Conservation (phyloP, 1,140 invertebrate species). For the Mactra quadrangularis region DNA sequence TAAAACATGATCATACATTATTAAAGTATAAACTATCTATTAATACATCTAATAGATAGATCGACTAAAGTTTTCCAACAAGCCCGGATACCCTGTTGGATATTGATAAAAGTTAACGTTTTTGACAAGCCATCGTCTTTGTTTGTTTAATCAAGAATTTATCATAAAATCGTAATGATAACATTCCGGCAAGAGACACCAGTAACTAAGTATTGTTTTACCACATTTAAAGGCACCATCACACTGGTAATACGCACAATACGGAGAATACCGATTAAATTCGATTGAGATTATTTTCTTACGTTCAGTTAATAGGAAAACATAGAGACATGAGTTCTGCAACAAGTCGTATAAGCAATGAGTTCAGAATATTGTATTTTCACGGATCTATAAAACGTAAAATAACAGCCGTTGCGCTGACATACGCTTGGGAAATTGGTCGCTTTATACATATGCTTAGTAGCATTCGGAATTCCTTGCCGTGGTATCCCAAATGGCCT, state of each 20-base stretch:
- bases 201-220: background rate
- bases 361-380: background rate
- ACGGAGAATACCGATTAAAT: background rate
- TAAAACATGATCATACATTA: no score
- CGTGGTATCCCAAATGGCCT: no score
- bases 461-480: no score
- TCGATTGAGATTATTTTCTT: background rate
- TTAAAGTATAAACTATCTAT: no score
- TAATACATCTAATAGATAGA: no score
- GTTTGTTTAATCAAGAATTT: slow-evolving; percentile 7
- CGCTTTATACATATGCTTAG: no score
- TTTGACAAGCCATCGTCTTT: slow-evolving; percentile 18
- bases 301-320: background rate
- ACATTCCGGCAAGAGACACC: background rate
- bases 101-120: slow-evolving; percentile 43
- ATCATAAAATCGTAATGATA: slow-evolving; percentile 11
- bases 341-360: background rate
- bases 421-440: no score
- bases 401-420: background rate
- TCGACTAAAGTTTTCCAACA: slow-evolving; percentile 7
- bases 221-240: background rate
- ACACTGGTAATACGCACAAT: background rate
- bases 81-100: slow-evolving; percentile 7
- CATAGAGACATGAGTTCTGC: background rate
- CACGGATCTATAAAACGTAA: background rate